Conservation (phyloP, 2,888 invertebrate genomes). For the Parapristionchus giblindavisi region DNA sequence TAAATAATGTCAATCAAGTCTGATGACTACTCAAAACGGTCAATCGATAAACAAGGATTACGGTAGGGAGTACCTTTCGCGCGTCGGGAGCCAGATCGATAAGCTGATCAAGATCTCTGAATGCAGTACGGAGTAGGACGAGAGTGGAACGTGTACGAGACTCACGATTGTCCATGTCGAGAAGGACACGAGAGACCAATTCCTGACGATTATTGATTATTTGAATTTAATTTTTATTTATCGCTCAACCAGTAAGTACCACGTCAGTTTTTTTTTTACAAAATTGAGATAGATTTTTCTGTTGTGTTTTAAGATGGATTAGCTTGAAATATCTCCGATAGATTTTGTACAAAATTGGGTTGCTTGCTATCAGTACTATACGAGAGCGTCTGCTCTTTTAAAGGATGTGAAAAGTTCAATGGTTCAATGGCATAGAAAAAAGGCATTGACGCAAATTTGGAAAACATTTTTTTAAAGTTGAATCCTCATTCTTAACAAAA, state of each 20-base stretch:
- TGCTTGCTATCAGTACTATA: too few species aligned
- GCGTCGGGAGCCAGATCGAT: constrained; percentile 28
- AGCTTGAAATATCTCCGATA: too few species aligned
- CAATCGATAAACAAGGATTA: too few species aligned
- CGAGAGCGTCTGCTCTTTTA: too few species aligned
- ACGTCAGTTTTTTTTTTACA: neutral
- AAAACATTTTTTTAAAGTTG: neutral
- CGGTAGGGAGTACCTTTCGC: constrained; percentile 34
- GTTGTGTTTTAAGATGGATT: neutral
- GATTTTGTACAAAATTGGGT: too few species aligned
- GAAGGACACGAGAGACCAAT: constrained; percentile 6
- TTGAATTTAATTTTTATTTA: neutral
- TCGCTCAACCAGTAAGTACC: neutral
- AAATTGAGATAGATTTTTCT: neutral
- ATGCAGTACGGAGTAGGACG: constrained; percentile 30
- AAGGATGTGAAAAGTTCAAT: neutral
- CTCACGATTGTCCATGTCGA: constrained; percentile 27
- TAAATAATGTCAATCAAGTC: too few species aligned
- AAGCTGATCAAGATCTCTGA: constrained; percentile 32
- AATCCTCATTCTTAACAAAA: neutral
- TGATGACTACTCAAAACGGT: too few species aligned
- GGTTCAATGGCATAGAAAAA: neutral
- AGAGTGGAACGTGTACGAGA: constrained; percentile 16
- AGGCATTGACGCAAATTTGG: neutral
- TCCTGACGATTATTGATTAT: neutral